Evolutionary conservation across 1,140 invertebrate genomes (phyloP), one percentile per base, ranked within the genome.

Genomic region (Muscidifurax raptorellus): DNA sequence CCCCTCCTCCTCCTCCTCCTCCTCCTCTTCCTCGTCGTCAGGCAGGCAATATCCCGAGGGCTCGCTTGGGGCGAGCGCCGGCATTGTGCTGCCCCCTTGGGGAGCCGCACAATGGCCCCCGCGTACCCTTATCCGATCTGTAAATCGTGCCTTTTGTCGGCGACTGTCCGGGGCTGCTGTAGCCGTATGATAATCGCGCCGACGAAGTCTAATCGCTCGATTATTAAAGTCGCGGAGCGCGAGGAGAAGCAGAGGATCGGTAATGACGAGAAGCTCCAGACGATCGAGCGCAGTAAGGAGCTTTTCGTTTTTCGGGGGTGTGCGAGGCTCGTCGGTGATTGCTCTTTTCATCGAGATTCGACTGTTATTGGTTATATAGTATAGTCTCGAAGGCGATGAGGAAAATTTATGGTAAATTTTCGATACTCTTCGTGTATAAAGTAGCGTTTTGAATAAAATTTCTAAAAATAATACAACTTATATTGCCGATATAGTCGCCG

Each of bases 181-280:
- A 30, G 25, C 22, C 44, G 1, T 30, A 59, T 59, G 52, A 28
- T 80, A 80, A 80, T 80, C 40, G 79, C 28, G 30, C 27, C 40
- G 47, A 47, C 47, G 44, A 74, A n/a, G 7, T 64, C 44, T 82
- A 82, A 82, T 74, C 69, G 80, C 22, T 74, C 80, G 80, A 66
- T 80, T 80, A 80, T 82, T 82, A 75, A 22, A 74, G 22, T 82
- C 13, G 1, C 67, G 30, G 67, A 15, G 66, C 25, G 66, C 0
- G 13, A 15, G 36, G 22, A 28, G 25, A 12, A 9, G 28, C 32
- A 47, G 13, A 12, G 9, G 36, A 47, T 1, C n/a, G 12, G 12
- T 80, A 72, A 72, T 80, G 40, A 72, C 32, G 59, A 13, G 64
- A 79, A 40, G 32, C 22, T 18, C 18, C 6, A 0, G 18, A 15